Conservation (phyloP, 2,113 vertebrate genomes). For the Calyptomena viridis region DNA sequence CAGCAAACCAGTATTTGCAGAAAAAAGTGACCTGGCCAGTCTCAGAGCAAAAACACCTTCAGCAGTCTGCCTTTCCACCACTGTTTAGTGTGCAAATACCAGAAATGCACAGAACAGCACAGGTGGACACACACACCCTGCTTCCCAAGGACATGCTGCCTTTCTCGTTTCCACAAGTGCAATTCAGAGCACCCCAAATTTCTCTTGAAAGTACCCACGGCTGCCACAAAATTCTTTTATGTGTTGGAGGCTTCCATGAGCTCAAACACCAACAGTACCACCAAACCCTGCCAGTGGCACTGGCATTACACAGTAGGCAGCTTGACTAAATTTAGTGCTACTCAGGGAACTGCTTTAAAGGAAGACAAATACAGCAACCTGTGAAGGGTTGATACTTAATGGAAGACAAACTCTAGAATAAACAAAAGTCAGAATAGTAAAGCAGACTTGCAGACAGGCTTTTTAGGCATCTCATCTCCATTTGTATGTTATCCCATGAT, state of each 20-base stretch:
- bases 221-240: background rate
- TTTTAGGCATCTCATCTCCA: background rate
- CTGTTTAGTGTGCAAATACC: background rate
- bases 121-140: accelerated
- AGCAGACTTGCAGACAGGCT: background rate
- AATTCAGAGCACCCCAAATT: background rate
- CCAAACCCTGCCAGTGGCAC: background rate
- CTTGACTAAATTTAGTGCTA: background rate
- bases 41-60: background rate
- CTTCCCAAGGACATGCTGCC: background rate
- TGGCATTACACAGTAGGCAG: background rate
- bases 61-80: background rate
- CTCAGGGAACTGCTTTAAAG: background rate
- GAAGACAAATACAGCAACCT: background rate
- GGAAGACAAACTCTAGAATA: background rate
- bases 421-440: background rate
- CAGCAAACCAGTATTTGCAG: background rate
- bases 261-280: background rate
- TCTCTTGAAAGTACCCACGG: background rate
- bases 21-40: background rate
- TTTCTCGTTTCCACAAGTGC: background rate
- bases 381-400: background rate
- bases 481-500: background rate
- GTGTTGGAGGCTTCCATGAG: background rate
- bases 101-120: background rate